Evolutionary conservation across 2,113 vertebrate species (phyloP).

Genomic region (Albula glossodonta): DNA sequence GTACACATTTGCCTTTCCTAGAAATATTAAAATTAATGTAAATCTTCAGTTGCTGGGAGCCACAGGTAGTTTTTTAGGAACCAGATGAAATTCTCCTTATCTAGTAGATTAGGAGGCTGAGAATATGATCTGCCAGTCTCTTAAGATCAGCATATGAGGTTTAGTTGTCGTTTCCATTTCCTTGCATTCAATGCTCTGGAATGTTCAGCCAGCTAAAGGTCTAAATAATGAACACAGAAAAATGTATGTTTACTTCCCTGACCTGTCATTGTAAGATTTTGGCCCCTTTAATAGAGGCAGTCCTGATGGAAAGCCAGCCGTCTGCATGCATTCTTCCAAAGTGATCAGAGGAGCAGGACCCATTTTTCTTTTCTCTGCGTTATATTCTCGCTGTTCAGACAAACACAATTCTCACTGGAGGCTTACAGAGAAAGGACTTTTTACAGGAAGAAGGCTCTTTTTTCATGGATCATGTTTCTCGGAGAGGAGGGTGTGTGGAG

Average conservation of each 20-base stretch:
- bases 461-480: slow-evolving; percentile 8
- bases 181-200: not conserved
- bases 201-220: not conserved
- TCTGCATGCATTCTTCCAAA: not conserved
- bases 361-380: not conserved
- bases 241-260: not conserved
- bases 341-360: not conserved
- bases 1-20: too few species aligned
- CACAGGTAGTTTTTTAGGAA: not conserved
- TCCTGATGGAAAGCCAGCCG: not conserved
- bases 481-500: not conserved
- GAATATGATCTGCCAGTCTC: not conserved
- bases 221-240: not conserved
- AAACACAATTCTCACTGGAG: not conserved
- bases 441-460: slow-evolving; percentile 21
- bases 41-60: too few species aligned
- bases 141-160: not conserved
- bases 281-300: not conserved
- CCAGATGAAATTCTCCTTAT: not conserved
- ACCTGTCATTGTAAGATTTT: not conserved
- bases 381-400: slow-evolving; percentile 5
- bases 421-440: slow-evolving; percentile 1
- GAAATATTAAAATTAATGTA: too few species aligned
- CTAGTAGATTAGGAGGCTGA: not conserved
- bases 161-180: not conserved